Conservation (phyloP, 1,140 invertebrate genomes). For the Drosophila lacteicornis region DNA sequence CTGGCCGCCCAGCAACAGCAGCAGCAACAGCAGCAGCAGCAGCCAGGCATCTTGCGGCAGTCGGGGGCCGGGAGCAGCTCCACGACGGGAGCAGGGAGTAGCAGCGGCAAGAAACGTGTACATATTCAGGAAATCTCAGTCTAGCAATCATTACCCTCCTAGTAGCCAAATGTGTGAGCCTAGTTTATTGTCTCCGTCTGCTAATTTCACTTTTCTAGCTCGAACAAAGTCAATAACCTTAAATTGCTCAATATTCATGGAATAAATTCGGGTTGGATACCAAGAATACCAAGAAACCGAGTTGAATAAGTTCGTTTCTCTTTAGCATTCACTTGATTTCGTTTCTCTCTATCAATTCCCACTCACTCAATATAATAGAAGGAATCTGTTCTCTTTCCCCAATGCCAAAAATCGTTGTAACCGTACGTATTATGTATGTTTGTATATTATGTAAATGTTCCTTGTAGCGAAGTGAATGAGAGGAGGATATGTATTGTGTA, state of each 20-base stretch:
- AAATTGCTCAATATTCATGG: constrained; percentile 2
- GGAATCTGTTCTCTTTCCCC: constrained; percentile 6
- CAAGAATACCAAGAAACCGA: neutral
- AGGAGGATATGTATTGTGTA: constrained; percentile 32
- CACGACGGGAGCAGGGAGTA: constrained; percentile 86
- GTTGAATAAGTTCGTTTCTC: neutral
- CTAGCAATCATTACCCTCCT: constrained; percentile 85
- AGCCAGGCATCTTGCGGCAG: constrained; percentile 87
- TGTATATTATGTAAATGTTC: constrained; percentile 84
- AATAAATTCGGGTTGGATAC: constrained; percentile 3
- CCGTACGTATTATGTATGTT: constrained; percentile 68
- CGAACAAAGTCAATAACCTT: neutral
- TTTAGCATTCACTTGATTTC: neutral
- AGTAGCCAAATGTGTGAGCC: constrained; percentile 28
- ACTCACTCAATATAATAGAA: constrained; percentile 1
- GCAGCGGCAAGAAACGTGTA: constrained; percentile 92
- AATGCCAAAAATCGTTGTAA: constrained; percentile 36
- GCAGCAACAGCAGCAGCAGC: constrained; percentile 84
- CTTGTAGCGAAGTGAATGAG: constrained; percentile 60
- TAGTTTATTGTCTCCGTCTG: constrained; percentile 11
- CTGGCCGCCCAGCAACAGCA: constrained; percentile 71
- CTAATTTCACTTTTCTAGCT: constrained; percentile 9
- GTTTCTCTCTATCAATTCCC: constrained; percentile 6
- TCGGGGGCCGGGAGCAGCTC: constrained; percentile 84
- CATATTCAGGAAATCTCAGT: constrained; percentile 95